A percentile compares a stretch with the other conserved stretches of the same genome.
These are phyloP conservation scores for Rhagoletis pomonella DNA, from an alignment of 1,140 invertebrate genomes.

Conservation along the genomic window DNA sequence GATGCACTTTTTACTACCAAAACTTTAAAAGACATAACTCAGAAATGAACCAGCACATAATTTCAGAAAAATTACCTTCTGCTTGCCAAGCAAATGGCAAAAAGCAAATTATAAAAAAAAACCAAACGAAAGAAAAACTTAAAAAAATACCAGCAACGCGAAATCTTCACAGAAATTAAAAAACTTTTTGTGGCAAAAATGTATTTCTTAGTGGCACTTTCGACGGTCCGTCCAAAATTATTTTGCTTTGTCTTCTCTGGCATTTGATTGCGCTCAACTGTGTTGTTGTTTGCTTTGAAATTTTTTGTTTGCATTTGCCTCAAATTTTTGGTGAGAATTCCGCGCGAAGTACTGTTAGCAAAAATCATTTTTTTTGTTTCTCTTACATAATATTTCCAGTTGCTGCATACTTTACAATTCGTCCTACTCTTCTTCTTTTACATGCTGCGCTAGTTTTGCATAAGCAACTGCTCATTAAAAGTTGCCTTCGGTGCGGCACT, in stretches of 20 bases:
- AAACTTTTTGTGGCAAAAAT: not conserved
- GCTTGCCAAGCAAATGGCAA: not conserved
- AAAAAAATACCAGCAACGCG: not conserved
- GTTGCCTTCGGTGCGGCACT: not conserved
- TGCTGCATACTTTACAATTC: not conserved
- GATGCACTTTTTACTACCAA: no score
- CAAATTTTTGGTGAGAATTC: constrained; percentile 15
- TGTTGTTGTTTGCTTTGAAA: not conserved
- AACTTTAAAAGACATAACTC: no score
- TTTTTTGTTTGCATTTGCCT: not conserved
- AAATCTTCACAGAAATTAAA: not conserved
- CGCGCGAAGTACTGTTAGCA: not conserved
- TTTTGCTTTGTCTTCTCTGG: not conserved
- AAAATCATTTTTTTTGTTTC: not conserved
- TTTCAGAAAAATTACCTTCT: no score
- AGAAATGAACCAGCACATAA: no score
- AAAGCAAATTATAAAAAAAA: not conserved
- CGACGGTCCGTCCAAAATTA: not conserved
- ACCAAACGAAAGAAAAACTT: not conserved
- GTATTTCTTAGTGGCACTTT: not conserved
- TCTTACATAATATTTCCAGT: not conserved
- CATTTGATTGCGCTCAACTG: not conserved
- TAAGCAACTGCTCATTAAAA: not conserved
- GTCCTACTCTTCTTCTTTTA: not conserved
- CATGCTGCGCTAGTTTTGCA: not conserved